Evolutionary conservation across 2,888 invertebrate genomes (phyloP), one percentile per base, ranked within the genome.

Genomic region (Eristalis tenax): DNA sequence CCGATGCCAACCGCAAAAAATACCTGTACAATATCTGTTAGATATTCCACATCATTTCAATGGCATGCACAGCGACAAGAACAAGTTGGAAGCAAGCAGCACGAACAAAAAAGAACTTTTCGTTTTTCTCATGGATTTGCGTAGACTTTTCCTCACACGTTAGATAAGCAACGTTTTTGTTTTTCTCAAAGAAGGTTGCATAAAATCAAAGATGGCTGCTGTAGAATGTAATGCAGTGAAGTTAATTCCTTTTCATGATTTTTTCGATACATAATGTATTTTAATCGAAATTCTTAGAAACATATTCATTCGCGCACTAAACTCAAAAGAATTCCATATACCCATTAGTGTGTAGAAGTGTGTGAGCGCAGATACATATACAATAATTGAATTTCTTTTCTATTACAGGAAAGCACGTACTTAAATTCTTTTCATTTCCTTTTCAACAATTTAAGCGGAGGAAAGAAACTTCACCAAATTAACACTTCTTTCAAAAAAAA

Each of bases 191-290:
- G 56, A 79, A 75, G 56, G 70, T 83, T 83, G 79, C 76, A 76
- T 78, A 73, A 76, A 76, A 83, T 83, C 76, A 87, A 87, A 87
- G 83, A 87, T 87, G 87, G 87, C 83, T 80, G 87, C 87, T 59
- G 59, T 59, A 38, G 40, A 61, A 68, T 73, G 18, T 11, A 11
- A 71, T 35, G 57, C 28, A 32, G 40, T 68, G 63, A 18, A 50
- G 18, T 64, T 61, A 68, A 50, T 68, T 77, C 43, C 32, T 59
- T 64, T 66, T 59, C 8, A n/a, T 18, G 22, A 10, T 40, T 61
- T 56, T 65, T 38, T n/a, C n/a, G n/a, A 23, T 26, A 26, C 32
- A 32, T n/a, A n/a, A n/a, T 32, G 32, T 28, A 38, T 59, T 59
- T 59, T 35, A 18, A 71, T 22, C 22, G 23, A 18, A 59, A 38